These are phyloP conservation scores for Himalopsyche tibetana DNA, from an alignment of 2,888 invertebrate species.

Conservation along the genomic window DNA sequence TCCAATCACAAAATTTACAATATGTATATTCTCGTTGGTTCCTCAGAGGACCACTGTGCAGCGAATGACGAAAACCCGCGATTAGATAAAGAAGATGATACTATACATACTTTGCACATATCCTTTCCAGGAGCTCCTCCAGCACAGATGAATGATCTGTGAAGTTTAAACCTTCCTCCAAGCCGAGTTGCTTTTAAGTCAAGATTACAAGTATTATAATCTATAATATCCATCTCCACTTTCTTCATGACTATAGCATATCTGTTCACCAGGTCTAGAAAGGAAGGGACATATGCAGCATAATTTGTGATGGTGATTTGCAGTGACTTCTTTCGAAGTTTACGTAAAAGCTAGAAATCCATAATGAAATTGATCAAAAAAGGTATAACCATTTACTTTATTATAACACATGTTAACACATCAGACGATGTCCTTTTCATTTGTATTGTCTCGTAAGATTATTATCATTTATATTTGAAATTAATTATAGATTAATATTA, in stretches of 20 bases:
- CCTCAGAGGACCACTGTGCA: no score
- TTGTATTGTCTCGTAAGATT: no score
- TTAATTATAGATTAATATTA: no score
- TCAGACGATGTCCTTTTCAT: no score
- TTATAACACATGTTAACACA: no score
- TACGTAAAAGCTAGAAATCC: neutral
- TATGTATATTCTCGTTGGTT: no score
- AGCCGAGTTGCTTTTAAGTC: constrained; percentile 81
- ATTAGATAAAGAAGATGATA: neutral
- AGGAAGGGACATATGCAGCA: neutral
- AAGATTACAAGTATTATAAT: constrained; percentile 78
- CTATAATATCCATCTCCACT: constrained; percentile 83
- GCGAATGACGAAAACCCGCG: no score
- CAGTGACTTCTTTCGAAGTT: neutral
- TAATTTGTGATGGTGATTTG: neutral
- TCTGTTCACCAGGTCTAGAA: constrained; percentile 66
- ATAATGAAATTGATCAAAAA: neutral
- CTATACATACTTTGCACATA: constrained; percentile 78
- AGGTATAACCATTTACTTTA: neutral
- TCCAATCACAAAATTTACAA: no score
- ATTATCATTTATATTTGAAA: no score
- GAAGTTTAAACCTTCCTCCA: constrained; percentile 80
- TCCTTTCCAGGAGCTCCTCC: constrained; percentile 86
- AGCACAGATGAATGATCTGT: constrained; percentile 86
- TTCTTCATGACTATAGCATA: constrained; percentile 86